Conservation (phyloP, 2,797 vertebrate genomes). For the Danio aesculapii region DNA sequence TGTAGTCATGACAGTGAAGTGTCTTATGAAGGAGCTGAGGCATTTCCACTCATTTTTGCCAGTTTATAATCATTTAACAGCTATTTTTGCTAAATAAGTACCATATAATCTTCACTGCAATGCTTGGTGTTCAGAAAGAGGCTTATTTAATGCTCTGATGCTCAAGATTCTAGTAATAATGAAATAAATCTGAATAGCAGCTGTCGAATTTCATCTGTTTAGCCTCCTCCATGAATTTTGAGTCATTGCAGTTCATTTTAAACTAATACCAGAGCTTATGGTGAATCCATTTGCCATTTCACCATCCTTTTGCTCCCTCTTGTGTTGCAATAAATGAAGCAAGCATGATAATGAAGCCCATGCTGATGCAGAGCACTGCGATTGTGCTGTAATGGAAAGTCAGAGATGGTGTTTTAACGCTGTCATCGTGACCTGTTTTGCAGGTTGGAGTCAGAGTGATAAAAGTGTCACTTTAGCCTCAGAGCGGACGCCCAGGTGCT, state of each 20-base stretch:
- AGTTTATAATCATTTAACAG: not conserved
- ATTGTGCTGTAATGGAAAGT: slow-evolving; percentile 9
- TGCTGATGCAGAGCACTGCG: slow-evolving; percentile 15
- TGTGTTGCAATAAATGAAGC: slow-evolving; percentile 43
- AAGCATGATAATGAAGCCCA: slow-evolving; percentile 43
- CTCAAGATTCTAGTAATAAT: slow-evolving; percentile 1
- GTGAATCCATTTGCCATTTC: slow-evolving; percentile 44
- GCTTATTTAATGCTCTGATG: slow-evolving; percentile 8
- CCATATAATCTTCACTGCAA: not conserved
- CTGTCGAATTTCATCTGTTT: not conserved
- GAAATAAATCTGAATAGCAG: not conserved
- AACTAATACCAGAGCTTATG: slow-evolving; percentile 25
- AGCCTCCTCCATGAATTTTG: slow-evolving; percentile 14
- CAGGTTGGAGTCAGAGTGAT: slow-evolving; percentile 63
- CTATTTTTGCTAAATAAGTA: not conserved
- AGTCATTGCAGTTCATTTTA: slow-evolving; percentile 38
- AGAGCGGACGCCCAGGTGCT: slow-evolving; percentile 63
- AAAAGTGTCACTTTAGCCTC: slow-evolving; percentile 61
- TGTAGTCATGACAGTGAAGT: slow-evolving; percentile 34
- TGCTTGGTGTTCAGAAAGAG: slow-evolving; percentile 16
- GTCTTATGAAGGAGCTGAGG: slow-evolving; percentile 31
- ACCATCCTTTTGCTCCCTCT: slow-evolving; percentile 57
- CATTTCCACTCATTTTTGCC: slow-evolving; percentile 6
- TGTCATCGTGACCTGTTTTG: slow-evolving; percentile 60
- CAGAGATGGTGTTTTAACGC: slow-evolving; percentile 51